Percentiles rank a stretch among this genome's conserved stretches.
Evolutionary conservation across 2,113 vertebrate genomes (phyloP).

Genomic region (Austrofundulus limnaeus): DNA sequence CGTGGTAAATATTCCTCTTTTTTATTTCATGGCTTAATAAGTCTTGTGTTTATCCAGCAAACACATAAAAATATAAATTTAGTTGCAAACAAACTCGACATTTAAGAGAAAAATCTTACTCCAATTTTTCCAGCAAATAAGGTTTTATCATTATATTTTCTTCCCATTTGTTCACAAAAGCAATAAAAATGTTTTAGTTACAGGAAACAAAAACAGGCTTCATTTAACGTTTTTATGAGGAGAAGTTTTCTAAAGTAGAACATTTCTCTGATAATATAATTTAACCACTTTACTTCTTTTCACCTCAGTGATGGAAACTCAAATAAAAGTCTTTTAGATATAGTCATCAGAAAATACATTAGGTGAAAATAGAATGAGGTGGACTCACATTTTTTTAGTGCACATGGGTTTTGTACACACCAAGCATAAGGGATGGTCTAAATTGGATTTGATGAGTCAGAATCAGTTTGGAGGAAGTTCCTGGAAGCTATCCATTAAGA

Average conservation of each 20-base stretch:
- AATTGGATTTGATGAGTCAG: conserved; percentile 6
- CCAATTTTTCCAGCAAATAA: no score
- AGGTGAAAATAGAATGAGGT: not conserved
- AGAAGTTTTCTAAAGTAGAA: not conserved
- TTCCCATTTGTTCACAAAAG: no score
- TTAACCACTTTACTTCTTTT: not conserved
- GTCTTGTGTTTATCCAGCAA: no score
- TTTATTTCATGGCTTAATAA: no score
- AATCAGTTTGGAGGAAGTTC: not conserved
- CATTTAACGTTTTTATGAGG: not conserved
- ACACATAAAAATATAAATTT: no score
- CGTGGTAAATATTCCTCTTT: not conserved
- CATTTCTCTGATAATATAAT: conserved; percentile 1
- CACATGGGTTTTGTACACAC: conserved; percentile 13
- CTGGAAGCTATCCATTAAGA: not conserved
- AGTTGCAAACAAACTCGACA: no score
- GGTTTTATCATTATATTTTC: no score
- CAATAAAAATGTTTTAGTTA: not conserved
- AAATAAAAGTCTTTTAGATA: not conserved
- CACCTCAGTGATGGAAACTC: conserved; percentile 18
- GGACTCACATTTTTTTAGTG: conserved; percentile 3
- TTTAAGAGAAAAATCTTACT: not conserved
- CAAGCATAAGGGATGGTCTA: conserved; percentile 7
- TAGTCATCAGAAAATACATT: conserved; percentile 1
- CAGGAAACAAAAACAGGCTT: not conserved